A percentile compares a stretch with the other conserved stretches of the same genome.
Evolutionary conservation across 2,888 invertebrate species (phyloP).

Genomic region (Epistrophe grossulariae): DNA sequence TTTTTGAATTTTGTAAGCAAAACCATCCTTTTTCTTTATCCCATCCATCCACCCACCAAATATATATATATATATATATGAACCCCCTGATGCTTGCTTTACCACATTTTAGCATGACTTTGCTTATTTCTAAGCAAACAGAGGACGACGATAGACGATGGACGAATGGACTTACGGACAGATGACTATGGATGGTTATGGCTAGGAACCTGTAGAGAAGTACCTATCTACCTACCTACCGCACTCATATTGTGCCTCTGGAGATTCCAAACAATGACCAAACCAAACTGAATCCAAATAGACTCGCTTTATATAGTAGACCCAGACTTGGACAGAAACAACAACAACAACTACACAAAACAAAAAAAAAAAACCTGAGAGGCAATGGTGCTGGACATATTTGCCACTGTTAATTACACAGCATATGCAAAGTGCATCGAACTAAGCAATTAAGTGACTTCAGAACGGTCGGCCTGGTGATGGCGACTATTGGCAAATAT

Average conservation of each 20-base stretch:
- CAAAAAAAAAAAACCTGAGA: not conserved
- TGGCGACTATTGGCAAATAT: conserved; percentile 67
- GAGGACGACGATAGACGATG: not conserved
- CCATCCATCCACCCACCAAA: not conserved
- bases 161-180: not conserved
- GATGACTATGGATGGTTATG: not conserved
- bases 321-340: not conserved
- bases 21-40: not conserved
- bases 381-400: conserved; percentile 52
- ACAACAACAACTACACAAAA: not conserved
- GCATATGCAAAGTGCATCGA: conserved; percentile 75
- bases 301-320: conserved; percentile 6
- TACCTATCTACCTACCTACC: conserved; percentile 6
- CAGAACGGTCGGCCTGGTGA: not conserved
- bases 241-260: conserved; percentile 50
- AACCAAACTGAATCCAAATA: conserved; percentile 55
- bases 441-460: conserved; percentile 74
- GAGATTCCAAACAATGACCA: conserved; percentile 64
- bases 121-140: conserved; percentile 72
- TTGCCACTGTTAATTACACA: conserved; percentile 76
- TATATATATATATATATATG: no score
- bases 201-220: conserved; percentile 31
- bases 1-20: conserved; percentile 64
- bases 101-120: conserved; percentile 69
- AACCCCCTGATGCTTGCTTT: not conserved